A percentile compares a stretch with the other conserved stretches of the same genome.
Evolutionary conservation across 2,113 vertebrate genomes (phyloP).

Genomic region (Carlito syrichta): DNA sequence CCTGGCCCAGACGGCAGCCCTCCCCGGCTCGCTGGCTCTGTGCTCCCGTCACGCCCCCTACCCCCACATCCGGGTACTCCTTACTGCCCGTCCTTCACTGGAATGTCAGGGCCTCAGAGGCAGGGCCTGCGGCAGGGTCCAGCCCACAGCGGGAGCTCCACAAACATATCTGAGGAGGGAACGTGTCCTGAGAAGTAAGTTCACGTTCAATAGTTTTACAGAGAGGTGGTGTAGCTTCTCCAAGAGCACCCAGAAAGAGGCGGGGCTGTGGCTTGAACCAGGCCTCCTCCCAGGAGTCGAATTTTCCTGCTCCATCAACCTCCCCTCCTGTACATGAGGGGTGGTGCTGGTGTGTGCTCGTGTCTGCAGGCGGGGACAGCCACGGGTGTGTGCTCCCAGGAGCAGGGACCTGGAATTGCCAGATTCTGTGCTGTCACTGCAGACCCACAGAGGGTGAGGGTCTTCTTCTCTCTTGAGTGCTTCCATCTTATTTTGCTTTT

Average conservation of each 20-base stretch:
- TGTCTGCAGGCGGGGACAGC: background rate
- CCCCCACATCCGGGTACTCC: background rate
- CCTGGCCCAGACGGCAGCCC: background rate
- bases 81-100: background rate
- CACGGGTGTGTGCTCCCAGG: accelerated
- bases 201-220: background rate
- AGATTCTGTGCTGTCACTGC: background rate
- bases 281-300: too few relatives aligned
- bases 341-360: accelerated
- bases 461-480: too few relatives aligned
- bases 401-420: background rate
- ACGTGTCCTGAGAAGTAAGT: background rate
- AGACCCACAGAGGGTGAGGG: background rate
- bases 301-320: accelerated
- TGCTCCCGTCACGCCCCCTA: accelerated
- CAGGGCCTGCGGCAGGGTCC: too few relatives aligned
- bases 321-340: accelerated
- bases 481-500: too few relatives aligned
- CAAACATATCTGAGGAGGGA: background rate
- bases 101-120: too few relatives aligned
- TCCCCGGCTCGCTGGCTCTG: accelerated
- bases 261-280: background rate
- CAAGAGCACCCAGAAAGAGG: background rate
- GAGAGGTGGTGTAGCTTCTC: background rate
- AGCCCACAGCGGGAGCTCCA: too few relatives aligned